Conservation (phyloP, 2,113 vertebrate genomes). For the Todiramphus saurophagus region DNA sequence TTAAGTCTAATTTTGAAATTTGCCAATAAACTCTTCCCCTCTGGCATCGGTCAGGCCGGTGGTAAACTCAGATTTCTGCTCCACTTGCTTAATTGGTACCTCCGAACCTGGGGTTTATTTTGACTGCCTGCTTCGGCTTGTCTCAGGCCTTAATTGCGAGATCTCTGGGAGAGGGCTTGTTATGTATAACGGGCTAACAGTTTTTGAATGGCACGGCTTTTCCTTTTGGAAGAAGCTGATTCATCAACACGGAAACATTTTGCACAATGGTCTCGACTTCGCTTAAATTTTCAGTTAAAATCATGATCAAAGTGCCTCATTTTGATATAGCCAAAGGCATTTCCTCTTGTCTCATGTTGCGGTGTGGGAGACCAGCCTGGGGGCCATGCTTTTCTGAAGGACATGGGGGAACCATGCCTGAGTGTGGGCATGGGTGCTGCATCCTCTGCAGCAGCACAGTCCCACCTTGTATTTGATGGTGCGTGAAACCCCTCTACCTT, state of each 20-base stretch:
- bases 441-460: accelerated
- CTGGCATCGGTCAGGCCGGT: neutral
- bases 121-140: slow-evolving; percentile 18
- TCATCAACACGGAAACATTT: neutral
- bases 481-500: neutral
- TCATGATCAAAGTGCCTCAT: neutral
- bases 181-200: neutral
- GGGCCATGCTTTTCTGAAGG: neutral
- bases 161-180: neutral
- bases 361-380: neutral
- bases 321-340: neutral
- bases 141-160: neutral
- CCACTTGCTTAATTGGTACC: neutral
- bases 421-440: accelerated
- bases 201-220: neutral
- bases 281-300: neutral
- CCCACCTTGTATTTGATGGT: accelerated
- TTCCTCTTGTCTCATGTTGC: neutral
- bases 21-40: neutral
- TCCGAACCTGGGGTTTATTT: neutral
- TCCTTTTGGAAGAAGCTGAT: slow-evolving; percentile 8
- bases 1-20: slow-evolving; percentile 11
- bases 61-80: slow-evolving; percentile 21
- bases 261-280: neutral
- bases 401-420: accelerated